phyloP scores from a whole-genome alignment of 2,113 vertebrate genomes.

The Plecturocebus donacophilus region DNA sequence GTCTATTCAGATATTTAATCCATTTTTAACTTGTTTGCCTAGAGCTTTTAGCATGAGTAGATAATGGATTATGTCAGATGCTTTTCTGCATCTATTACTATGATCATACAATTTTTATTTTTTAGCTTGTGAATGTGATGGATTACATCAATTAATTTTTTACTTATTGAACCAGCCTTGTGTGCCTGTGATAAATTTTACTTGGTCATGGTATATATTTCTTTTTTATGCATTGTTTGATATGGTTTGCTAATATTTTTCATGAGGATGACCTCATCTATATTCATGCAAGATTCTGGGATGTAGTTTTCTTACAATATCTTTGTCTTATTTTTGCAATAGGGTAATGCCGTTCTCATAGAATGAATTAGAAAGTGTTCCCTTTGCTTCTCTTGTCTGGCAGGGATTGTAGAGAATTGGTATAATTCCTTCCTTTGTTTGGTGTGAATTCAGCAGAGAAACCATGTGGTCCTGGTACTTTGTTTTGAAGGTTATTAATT shows the following conservation, averaged over 20 bases:
- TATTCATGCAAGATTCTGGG: not conserved
- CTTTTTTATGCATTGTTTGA: not conserved
- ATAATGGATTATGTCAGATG: not conserved
- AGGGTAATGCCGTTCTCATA: not conserved
- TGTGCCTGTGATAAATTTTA: not conserved
- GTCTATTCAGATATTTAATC: not conserved
- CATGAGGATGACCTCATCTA: not conserved
- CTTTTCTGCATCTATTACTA: not conserved
- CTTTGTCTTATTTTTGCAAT: not conserved
- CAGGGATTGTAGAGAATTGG: not conserved
- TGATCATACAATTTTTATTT: not conserved
- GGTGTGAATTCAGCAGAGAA: not conserved
- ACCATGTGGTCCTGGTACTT: not conserved
- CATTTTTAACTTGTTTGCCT: not conserved
- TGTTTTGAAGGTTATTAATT: not conserved
- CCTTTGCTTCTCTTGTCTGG: not conserved
- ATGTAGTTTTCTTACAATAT: not conserved
- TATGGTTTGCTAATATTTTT: not conserved
- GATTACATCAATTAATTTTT: conserved; percentile 2
- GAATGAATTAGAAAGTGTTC: not conserved
- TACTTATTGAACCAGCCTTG: not conserved
- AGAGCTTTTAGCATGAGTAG: not conserved
- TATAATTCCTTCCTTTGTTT: not conserved
- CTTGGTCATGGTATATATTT: not conserved
- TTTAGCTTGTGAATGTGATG: not conserved